phyloP scores from a whole-genome alignment of 2,797 vertebrate genomes.

The Neolamprologus multifasciatus region DNA sequence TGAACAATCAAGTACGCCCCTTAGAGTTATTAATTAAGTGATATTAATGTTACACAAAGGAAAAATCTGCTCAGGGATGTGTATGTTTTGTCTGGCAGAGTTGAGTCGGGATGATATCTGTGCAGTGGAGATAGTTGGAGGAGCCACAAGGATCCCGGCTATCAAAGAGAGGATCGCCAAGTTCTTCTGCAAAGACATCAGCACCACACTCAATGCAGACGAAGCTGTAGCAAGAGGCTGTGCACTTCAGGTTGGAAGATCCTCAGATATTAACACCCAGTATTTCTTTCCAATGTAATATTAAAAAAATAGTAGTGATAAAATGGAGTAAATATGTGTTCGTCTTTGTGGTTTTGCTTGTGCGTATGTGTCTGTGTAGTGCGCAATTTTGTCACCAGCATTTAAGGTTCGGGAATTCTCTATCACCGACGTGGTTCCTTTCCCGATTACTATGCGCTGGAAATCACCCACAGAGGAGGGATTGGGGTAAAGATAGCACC shows the following conservation, averaged over 20 bases:
- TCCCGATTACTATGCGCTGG: constrained; percentile 93
- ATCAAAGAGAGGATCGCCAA: constrained; percentile 91
- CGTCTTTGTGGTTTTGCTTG: background rate
- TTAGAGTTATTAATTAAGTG: background rate
- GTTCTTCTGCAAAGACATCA: constrained; percentile 92
- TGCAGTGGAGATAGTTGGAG: constrained; percentile 92
- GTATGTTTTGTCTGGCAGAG: constrained; percentile 62
- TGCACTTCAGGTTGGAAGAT: constrained; percentile 83
- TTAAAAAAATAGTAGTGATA: background rate
- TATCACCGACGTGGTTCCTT: constrained; percentile 91
- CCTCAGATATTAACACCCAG: background rate
- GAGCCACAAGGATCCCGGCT: constrained; percentile 89
- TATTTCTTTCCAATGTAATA: background rate
- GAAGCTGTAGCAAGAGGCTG: constrained; percentile 94
- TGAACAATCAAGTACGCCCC: constrained; percentile 86
- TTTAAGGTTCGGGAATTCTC: constrained; percentile 99
- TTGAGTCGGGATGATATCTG: constrained; percentile 93
- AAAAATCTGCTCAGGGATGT: background rate
- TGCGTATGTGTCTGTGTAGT: constrained; percentile 67
- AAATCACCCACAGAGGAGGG: constrained; percentile 92
- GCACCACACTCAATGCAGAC: constrained; percentile 94
- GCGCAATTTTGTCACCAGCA: constrained; percentile 95
- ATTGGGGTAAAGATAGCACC: constrained; percentile 75
- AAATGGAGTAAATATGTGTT: background rate
- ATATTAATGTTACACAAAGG: background rate